Percentiles rank a stretch among this genome's conserved stretches.
These are phyloP conservation scores for Phrynocephalus guinanensis DNA, from an alignment of 2,797 vertebrate genomes.

Conservation along the genomic window DNA sequence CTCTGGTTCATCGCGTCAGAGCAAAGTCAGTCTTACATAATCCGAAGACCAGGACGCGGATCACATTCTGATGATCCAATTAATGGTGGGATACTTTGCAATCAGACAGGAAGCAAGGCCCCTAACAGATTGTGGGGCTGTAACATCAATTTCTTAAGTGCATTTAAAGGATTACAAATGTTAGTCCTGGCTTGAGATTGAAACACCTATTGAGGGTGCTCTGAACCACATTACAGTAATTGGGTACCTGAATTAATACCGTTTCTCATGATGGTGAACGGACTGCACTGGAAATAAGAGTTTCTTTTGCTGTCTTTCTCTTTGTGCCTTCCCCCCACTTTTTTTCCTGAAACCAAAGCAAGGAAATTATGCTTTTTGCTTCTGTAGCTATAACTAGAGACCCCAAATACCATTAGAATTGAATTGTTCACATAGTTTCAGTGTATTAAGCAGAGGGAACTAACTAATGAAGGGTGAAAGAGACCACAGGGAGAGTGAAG, in stretches of 20 bases:
- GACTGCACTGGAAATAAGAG: slow-evolving; percentile 72
- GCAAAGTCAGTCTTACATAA: slow-evolving; percentile 97
- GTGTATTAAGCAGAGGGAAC: slow-evolving; percentile 27
- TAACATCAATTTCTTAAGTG: slow-evolving; percentile 99
- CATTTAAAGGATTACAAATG: slow-evolving; percentile 99
- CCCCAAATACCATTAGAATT: slow-evolving; percentile 64
- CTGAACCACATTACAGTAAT: slow-evolving; percentile 90
- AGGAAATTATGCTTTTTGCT: slow-evolving; percentile 65
- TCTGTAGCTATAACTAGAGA: slow-evolving; percentile 75
- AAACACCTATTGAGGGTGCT: slow-evolving; percentile 85
- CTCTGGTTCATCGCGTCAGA: slow-evolving; percentile 81
- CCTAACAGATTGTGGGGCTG: slow-evolving; percentile 90
- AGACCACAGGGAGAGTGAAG: background rate
- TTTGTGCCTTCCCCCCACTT: slow-evolving; percentile 38
- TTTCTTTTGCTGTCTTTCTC: slow-evolving; percentile 71
- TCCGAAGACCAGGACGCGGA: slow-evolving; percentile 89
- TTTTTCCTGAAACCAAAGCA: slow-evolving; percentile 64
- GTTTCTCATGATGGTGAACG: slow-evolving; percentile 77
- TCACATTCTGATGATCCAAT: slow-evolving; percentile 99
- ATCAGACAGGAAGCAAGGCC: slow-evolving; percentile 90
- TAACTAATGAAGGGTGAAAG: slow-evolving; percentile 30
- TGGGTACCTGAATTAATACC: slow-evolving; percentile 85
- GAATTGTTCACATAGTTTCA: slow-evolving; percentile 68
- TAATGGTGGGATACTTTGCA: slow-evolving; percentile 90
- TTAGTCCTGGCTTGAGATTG: slow-evolving; percentile 86